Evolutionary conservation across 2,797 vertebrate genomes (phyloP).

Genomic region (Bradypus variegatus): DNA sequence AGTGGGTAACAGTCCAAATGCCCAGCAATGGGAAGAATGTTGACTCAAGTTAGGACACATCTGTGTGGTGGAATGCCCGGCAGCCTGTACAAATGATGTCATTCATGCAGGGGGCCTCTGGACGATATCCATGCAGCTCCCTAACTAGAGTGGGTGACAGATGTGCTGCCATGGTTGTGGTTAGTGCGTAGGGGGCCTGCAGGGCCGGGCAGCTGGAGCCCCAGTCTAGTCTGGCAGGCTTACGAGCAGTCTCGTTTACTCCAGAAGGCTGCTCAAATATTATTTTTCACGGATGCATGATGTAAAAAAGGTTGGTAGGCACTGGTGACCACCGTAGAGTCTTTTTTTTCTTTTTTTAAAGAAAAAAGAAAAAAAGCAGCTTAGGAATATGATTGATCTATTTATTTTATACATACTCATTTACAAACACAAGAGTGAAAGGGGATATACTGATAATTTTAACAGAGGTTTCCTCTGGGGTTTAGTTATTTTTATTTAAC

Average conservation of each 20-base stretch:
- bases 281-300: neutral
- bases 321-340: neutral
- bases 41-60: neutral
- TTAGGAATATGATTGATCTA: neutral
- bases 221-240: fast-evolving
- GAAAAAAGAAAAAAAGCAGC: neutral
- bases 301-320: neutral
- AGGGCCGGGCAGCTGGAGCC: neutral
- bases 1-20: neutral
- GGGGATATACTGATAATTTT: neutral
- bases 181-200: neutral
- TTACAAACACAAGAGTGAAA: neutral
- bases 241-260: neutral
- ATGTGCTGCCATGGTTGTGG: neutral
- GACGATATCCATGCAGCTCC: neutral
- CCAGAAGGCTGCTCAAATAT: neutral
- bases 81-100: fast-evolving
- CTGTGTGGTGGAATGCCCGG: neutral
- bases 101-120: fast-evolving
- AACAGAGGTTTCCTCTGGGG: neutral
- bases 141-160: neutral
- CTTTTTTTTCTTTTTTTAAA: neutral
- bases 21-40: neutral
- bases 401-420: neutral
- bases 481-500: neutral